A percentile compares a stretch with the other conserved stretches of the same genome.
These are phyloP conservation scores for Drosophila borealis DNA, from an alignment of 2,888 invertebrate genomes.

Conservation along the genomic window DNA sequence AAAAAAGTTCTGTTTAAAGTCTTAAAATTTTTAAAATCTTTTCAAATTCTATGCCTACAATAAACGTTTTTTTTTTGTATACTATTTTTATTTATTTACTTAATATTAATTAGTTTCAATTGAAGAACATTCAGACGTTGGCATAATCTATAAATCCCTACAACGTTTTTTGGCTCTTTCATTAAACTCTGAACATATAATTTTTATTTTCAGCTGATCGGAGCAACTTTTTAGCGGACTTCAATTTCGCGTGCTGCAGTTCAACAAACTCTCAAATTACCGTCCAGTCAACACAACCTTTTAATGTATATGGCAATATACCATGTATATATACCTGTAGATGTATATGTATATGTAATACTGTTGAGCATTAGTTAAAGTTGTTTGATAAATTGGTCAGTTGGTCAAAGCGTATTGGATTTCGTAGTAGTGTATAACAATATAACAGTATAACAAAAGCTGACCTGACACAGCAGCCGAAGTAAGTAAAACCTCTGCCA, in stretches of 20 bases:
- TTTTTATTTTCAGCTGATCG: slow-evolving; percentile 54
- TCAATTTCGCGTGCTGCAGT: slow-evolving; percentile 54
- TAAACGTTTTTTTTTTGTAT: too few relatives aligned
- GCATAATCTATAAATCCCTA: background rate
- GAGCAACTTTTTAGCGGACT: slow-evolving; percentile 43
- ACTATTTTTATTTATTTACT: too few relatives aligned
- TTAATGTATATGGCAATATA: background rate
- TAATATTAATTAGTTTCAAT: background rate
- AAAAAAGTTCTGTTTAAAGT: too few relatives aligned
- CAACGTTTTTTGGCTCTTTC: background rate
- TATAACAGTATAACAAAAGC: slow-evolving; percentile 30
- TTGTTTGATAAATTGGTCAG: slow-evolving; percentile 51
- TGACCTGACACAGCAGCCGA: slow-evolving; percentile 50
- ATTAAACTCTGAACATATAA: background rate
- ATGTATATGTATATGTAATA: background rate
- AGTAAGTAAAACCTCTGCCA: background rate
- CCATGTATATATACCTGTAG: background rate
- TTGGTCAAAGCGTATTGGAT: slow-evolving; percentile 61
- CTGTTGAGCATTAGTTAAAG: slow-evolving; percentile 16
- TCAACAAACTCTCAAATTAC: slow-evolving; percentile 76
- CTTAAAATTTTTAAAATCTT: too few relatives aligned
- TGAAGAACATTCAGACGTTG: slow-evolving; percentile 19
- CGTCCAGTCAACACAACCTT: slow-evolving; percentile 39
- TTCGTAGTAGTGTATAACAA: slow-evolving; percentile 20
- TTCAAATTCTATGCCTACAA: too few relatives aligned